phyloP scores from a whole-genome alignment of 2,888 invertebrate species.

The Cylloceria caligata region DNA sequence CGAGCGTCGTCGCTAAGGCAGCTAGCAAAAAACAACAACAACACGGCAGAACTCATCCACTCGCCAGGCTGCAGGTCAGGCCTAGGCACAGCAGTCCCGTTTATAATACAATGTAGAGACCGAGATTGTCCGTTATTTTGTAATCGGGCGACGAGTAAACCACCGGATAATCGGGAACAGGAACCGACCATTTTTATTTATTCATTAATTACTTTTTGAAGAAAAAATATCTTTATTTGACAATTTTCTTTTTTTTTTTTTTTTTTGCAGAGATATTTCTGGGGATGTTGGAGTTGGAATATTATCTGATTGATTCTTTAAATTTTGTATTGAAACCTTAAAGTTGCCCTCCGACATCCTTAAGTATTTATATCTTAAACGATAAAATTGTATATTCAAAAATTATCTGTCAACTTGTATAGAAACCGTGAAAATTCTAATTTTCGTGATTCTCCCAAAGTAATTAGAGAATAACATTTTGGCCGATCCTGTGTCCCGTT shows the following conservation, averaged over 20 bases:
- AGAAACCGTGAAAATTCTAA: background rate
- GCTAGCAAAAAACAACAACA: constrained; percentile 93
- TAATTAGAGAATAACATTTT: background rate
- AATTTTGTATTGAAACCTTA: too few relatives aligned
- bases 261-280: too few relatives aligned
- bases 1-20: constrained; percentile 90
- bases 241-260: background rate
- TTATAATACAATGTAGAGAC: constrained; percentile 94
- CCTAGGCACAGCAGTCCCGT: constrained; percentile 92
- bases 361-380: too few relatives aligned
- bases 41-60: constrained; percentile 96
- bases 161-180: constrained; percentile 36
- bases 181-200: background rate
- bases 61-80: constrained; percentile 93
- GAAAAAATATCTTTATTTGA: background rate
- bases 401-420: background rate
- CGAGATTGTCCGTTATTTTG: constrained; percentile 15
- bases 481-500: constrained; percentile 21
- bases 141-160: constrained; percentile 28
- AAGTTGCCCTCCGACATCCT: too few relatives aligned
- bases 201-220: constrained; percentile 4
- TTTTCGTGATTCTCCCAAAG: background rate
- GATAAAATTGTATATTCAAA: background rate
- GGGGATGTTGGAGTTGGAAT: too few relatives aligned
- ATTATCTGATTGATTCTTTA: too few relatives aligned